Evolutionary conservation across 2,888 invertebrate genomes (phyloP).

Genomic region (Athalia circularis): DNA sequence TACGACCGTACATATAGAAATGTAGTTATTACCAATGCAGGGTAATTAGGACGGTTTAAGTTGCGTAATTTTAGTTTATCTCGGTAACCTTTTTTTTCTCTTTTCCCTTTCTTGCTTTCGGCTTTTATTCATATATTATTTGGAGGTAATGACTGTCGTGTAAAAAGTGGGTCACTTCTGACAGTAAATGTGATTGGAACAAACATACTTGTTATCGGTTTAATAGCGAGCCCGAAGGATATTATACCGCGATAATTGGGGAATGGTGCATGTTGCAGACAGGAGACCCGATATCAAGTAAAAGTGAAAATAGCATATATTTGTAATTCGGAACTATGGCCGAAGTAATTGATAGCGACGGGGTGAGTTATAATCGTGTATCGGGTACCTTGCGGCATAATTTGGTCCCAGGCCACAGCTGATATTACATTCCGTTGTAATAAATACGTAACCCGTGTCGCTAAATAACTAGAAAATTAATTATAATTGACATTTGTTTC

Average conservation of each 20-base stretch:
- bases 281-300: constrained; percentile 12
- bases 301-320: constrained; percentile 12
- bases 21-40: not conserved
- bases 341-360: constrained; percentile 29
- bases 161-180: constrained; percentile 32
- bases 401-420: not conserved
- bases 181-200: constrained; percentile 4
- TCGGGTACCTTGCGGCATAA: constrained; percentile 1
- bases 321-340: not conserved
- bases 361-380: not conserved
- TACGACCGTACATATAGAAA: not conserved
- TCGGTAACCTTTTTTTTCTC: not conserved
- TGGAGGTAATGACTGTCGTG: not conserved
- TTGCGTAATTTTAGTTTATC: not conserved
- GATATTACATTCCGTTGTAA: not conserved
- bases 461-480: constrained; percentile 30
- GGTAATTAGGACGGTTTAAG: not conserved
- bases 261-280: constrained; percentile 3
- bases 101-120: too few relatives aligned
- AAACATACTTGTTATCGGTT: constrained; percentile 13
- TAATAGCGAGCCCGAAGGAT: not conserved
- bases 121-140: not conserved
- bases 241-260: not conserved
- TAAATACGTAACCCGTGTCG: not conserved
- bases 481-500: not conserved